Conservation (phyloP, 2,797 vertebrate genomes). For the Vireo griseus region DNA sequence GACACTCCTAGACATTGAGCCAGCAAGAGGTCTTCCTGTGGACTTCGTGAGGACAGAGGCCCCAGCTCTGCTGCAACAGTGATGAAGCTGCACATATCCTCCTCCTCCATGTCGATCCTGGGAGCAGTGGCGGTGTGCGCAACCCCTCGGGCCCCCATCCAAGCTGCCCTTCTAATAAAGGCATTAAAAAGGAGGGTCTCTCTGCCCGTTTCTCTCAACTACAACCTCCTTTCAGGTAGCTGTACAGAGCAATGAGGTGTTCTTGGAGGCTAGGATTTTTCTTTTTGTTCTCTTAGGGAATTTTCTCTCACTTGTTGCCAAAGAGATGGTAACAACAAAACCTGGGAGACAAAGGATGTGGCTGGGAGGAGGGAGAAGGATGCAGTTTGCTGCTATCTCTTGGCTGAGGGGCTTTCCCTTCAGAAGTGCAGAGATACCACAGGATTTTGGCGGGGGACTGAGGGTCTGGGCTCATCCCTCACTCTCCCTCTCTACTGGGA, state of each 20-base stretch:
- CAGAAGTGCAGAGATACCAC: fast-evolving
- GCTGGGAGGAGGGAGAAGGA: neutral
- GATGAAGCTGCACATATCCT: too few species aligned
- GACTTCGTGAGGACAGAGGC: too few species aligned
- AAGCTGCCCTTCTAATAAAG: too few species aligned
- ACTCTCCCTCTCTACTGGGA: fast-evolving
- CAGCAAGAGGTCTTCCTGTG: too few species aligned
- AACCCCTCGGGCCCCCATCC: too few species aligned
- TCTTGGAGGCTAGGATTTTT: neutral
- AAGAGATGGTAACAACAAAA: too few species aligned
- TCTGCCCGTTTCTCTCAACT: too few species aligned
- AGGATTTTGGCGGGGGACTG: neutral
- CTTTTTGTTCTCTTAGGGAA: neutral
- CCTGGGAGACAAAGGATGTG: neutral
- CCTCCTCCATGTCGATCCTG: too few species aligned
- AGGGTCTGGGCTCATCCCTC: neutral
- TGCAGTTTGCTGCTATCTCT: neutral
- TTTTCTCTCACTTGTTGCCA: neutral
- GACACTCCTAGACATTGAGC: too few species aligned
- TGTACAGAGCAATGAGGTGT: neutral
- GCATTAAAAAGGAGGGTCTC: too few species aligned
- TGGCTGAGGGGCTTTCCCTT: neutral
- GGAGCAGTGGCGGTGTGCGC: too few species aligned
- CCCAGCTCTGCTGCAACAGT: too few species aligned
- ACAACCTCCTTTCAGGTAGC: neutral